Evolutionary conservation across 2,888 invertebrate species (phyloP).

Genomic region (Phlogophora meticulosa): DNA sequence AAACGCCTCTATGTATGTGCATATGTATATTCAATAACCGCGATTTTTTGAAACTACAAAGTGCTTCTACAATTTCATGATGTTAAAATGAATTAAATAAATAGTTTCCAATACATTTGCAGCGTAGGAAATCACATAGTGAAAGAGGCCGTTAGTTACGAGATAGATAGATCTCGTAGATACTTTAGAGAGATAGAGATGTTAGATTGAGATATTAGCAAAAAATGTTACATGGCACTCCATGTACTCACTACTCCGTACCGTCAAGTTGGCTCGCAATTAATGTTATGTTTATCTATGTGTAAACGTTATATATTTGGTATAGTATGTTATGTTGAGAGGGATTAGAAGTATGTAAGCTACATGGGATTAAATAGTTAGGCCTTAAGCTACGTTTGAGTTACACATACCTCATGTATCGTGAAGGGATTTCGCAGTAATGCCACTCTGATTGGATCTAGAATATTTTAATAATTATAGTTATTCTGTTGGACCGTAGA

Average conservation of each 20-base stretch:
- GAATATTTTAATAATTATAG: neutral
- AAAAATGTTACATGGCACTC: neutral
- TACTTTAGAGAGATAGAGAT: no score
- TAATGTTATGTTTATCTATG: constrained; percentile 40
- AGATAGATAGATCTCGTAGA: no score
- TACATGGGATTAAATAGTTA: constrained; percentile 9
- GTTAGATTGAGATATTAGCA: neutral
- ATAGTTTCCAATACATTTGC: no score
- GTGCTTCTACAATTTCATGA: no score
- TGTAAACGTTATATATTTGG: constrained; percentile 15
- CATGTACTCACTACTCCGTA: constrained; percentile 13
- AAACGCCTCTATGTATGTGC: no score
- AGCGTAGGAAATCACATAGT: no score
- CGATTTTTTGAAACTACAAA: no score
- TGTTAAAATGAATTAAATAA: no score
- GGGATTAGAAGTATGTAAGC: constrained; percentile 30
- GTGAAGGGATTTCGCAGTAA: neutral
- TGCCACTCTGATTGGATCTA: no score
- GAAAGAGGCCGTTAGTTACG: neutral
- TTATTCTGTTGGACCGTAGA: neutral
- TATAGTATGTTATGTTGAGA: constrained; percentile 22
- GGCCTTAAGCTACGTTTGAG: neutral
- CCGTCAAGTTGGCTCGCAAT: constrained; percentile 20
- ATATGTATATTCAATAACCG: no score
- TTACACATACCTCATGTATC: neutral